Base-by-base conservation (phyloP, 2,888 invertebrate species). In the Drosophila falleni region DNA sequence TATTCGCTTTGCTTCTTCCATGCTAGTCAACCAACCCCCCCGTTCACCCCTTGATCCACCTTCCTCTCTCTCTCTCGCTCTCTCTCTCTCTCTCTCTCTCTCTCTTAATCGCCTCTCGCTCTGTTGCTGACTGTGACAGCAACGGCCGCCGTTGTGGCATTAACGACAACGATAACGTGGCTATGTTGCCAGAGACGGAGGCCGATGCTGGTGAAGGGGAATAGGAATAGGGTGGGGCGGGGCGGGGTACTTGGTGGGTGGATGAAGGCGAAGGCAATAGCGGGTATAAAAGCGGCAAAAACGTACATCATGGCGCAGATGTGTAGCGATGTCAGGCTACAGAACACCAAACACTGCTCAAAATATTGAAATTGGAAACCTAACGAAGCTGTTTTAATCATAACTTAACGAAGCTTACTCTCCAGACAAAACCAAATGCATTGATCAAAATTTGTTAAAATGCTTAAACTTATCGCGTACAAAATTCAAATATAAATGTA, bases 81-180 rank as follows among this genome's bases (percentile, higher is more conserved):
- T 42, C 29, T 39, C 49, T 42, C 41, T 13, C 19, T 4, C 29
- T 11, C 26, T 8, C 29, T 8, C 16, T 8, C n/a, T n/a, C n/a
- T n/a, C n/a, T 16, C 31, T 6, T 11, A 16, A 16, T 5, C 8
- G 11, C 5, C 47, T 5, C 50, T 11, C 16, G n/a, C 39, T 37
- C 16, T 10, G 49, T 42, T 9, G 39, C 26, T 13, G 60, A 69
- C 69, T 72, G 41, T 60, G 51, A 71, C 71, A 71, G 74, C 73
- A 70, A 49, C 67, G 67, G 47, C 63, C 67, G 60, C 58, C 69
- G 62, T 79, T 60, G 72, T 80, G 71, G 78, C 72, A 72, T 68
- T 81, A 81, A 80, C 77, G 71, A 66, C 74, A 69, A 78, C 75
- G 75, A 84, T 78, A 84, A 72, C 75, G 61, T 78, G 53, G 53